These are phyloP conservation scores for Lepeophtheirus nordmannii DNA, from an alignment of 2,888 invertebrate species.

Conservation along the genomic window DNA sequence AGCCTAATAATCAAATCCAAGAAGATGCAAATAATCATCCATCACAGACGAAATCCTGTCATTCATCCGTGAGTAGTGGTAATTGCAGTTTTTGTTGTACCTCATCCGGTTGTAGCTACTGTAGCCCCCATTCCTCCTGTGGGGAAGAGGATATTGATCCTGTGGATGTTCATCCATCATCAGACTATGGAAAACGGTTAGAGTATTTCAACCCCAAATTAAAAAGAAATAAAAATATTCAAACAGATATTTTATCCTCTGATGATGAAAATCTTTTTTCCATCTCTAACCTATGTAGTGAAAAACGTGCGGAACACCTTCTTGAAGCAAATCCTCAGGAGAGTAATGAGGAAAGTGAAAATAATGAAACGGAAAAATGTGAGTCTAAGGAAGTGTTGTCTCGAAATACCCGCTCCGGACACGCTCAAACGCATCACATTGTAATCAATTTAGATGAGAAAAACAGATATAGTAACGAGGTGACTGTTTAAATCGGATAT, in stretches of 20 bases:
- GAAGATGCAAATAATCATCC: no score
- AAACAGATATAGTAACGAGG: slow-evolving; percentile 62
- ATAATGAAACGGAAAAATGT: slow-evolving; percentile 24
- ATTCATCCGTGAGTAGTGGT: not conserved
- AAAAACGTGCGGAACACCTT: not conserved
- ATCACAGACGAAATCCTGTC: not conserved
- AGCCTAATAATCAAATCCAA: not conserved
- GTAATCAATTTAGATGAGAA: slow-evolving; percentile 64
- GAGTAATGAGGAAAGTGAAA: slow-evolving; percentile 27
- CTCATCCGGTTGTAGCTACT: not conserved
- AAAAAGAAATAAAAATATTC: not conserved
- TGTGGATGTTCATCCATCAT: not conserved
- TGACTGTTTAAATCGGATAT: slow-evolving; percentile 45
- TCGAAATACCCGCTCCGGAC: not conserved
- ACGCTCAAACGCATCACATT: slow-evolving; percentile 48
- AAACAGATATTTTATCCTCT: not conserved
- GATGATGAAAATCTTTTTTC: no score
- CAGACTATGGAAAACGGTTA: not conserved
- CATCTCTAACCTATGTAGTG: no score
- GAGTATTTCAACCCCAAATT: not conserved
- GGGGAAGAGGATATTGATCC: not conserved
- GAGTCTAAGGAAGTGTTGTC: not conserved
- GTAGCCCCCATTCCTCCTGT: not conserved
- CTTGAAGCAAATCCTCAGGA: slow-evolving; percentile 26
- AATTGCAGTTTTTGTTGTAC: not conserved